Percentiles rank a stretch among this genome's conserved stretches.
Conservation (phyloP, 2,113 vertebrate species). For the Tenrec ecaudatus region DNA sequence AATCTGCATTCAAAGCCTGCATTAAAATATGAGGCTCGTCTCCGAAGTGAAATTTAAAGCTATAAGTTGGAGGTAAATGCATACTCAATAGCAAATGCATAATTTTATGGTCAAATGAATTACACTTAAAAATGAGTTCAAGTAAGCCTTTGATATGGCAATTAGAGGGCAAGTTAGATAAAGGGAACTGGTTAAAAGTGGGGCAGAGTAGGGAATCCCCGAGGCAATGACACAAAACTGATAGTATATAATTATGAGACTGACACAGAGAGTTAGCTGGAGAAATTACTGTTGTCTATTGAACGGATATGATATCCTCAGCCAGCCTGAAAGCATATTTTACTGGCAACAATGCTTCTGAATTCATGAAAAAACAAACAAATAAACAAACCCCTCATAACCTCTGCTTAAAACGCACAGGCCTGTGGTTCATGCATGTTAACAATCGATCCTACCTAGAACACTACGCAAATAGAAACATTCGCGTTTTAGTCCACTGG, state of each 20-base stretch:
- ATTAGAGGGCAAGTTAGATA: slow-evolving; percentile 79
- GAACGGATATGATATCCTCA: slow-evolving; percentile 68
- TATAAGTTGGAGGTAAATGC: slow-evolving; percentile 85
- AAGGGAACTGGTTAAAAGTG: slow-evolving; percentile 81
- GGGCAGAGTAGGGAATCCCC: slow-evolving; percentile 67
- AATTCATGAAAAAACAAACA: slow-evolving; percentile 43
- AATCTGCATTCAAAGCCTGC: slow-evolving; percentile 90
- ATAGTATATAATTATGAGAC: slow-evolving; percentile 76
- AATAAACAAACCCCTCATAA: neutral
- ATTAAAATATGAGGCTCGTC: slow-evolving; percentile 86
- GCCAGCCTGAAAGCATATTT: slow-evolving; percentile 69
- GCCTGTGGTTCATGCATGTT: slow-evolving; percentile 38
- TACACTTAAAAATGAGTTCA: slow-evolving; percentile 86
- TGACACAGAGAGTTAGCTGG: slow-evolving; percentile 66
- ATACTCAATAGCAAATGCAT: slow-evolving; percentile 82
- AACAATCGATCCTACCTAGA: slow-evolving; percentile 51
- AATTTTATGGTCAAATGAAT: slow-evolving; percentile 86
- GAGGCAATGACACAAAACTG: slow-evolving; percentile 73
- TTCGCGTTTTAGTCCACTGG: neutral
- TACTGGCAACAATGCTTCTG: slow-evolving; percentile 52
- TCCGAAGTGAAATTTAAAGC: slow-evolving; percentile 87
- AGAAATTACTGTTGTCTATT: slow-evolving; percentile 82
- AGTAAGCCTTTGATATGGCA: slow-evolving; percentile 85
- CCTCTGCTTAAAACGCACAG: slow-evolving; percentile 45
- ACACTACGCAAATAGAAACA: slow-evolving; percentile 39